Evolutionary conservation across 2,113 vertebrate genomes (phyloP).

Genomic region (Calidris pugnax): DNA sequence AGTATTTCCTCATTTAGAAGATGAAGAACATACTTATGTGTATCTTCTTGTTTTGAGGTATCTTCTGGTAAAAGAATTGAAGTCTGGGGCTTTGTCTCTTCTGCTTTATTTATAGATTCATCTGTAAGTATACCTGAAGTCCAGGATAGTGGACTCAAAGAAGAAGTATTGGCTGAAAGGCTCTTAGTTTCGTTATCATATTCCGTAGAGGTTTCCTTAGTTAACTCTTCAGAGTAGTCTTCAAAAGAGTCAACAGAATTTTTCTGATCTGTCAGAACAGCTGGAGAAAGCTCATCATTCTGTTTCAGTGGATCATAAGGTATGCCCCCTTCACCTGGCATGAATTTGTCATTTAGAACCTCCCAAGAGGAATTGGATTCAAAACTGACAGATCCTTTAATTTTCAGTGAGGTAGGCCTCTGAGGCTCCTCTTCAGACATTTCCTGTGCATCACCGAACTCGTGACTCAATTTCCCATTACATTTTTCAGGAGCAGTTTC

Average conservation of each 20-base stretch:
- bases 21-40: slow-evolving; percentile 51
- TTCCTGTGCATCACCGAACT: not conserved
- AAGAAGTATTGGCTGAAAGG: slow-evolving; percentile 53
- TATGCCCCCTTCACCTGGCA: not conserved
- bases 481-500: not conserved
- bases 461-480: slow-evolving; percentile 26
- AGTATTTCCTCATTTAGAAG: slow-evolving; percentile 49
- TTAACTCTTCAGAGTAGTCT: slow-evolving; percentile 56
- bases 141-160: slow-evolving; percentile 58
- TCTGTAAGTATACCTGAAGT: slow-evolving; percentile 63
- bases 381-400: slow-evolving; percentile 66
- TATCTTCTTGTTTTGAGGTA: slow-evolving; percentile 52
- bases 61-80: slow-evolving; percentile 2
- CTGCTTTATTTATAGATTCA: slow-evolving; percentile 36
- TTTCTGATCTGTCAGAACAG: slow-evolving; percentile 25
- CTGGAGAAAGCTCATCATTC: not conserved
- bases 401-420: slow-evolving; percentile 66
- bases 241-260: slow-evolving; percentile 29
- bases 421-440: slow-evolving; percentile 45
- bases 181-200: slow-evolving; percentile 43
- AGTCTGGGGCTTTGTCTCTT: slow-evolving; percentile 11
- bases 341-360: slow-evolving; percentile 43
- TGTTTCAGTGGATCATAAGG: slow-evolving; percentile 29
- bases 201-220: slow-evolving; percentile 30
- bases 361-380: slow-evolving; percentile 51